Percentiles rank a stretch among this genome's conserved stretches.
These are phyloP conservation scores for Brenthis ino DNA, from an alignment of 2,888 invertebrate species.

Conservation along the genomic window DNA sequence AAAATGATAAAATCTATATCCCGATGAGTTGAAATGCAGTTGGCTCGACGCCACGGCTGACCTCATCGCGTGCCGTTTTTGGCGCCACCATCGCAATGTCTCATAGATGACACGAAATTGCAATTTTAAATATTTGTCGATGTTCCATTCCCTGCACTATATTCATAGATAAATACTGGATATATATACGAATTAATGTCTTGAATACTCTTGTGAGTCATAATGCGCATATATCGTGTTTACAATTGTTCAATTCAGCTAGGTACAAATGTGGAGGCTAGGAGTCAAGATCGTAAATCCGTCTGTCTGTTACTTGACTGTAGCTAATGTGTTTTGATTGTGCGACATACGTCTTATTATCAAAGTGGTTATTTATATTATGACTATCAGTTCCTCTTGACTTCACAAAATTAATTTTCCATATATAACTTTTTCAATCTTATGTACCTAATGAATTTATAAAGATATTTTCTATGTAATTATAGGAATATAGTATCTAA, in stretches of 20 bases:
- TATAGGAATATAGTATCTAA: no score
- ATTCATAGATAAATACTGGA: constrained; percentile 27
- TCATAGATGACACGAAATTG: constrained; percentile 72
- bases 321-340: constrained; percentile 37
- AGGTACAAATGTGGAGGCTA: constrained; percentile 40
- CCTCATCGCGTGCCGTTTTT: constrained; percentile 74
- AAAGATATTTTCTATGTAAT: no score
- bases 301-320: constrained; percentile 50
- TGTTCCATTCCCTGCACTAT: constrained; percentile 32
- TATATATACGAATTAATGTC: constrained; percentile 43
- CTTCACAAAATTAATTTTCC: no score
- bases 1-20: constrained; percentile 18
- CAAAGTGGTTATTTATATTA: constrained; percentile 24
- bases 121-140: constrained; percentile 34
- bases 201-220: constrained; percentile 37
- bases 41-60: constrained; percentile 50
- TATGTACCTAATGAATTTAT: no score
- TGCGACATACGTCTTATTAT: constrained; percentile 26
- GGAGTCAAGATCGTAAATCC: constrained; percentile 54
- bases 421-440: no score
- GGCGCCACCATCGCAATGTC: constrained; percentile 69
- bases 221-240: constrained; percentile 36
- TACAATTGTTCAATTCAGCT: constrained; percentile 40
- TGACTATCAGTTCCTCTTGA: not conserved
- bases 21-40: constrained; percentile 21